Conservation (phyloP, 2,888 invertebrate genomes). For the Chouioia cunea region DNA sequence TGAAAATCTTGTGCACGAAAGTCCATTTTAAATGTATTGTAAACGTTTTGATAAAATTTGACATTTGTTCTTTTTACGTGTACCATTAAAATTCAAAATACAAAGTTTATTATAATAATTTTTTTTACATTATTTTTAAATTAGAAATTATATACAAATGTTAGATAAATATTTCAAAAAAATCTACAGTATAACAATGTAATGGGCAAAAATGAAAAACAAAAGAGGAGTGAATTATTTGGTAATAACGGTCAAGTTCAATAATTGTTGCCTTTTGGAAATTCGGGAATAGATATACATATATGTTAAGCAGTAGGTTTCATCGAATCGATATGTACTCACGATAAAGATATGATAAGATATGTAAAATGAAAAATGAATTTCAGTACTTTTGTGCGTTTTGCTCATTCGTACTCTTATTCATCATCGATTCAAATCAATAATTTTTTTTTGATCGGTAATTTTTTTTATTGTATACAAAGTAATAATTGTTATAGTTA, state of each 20-base stretch:
- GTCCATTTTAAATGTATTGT: constrained; percentile 6
- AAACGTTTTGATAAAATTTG: neutral
- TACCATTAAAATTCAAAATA: too few relatives aligned
- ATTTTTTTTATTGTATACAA: too few relatives aligned
- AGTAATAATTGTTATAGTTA: too few relatives aligned
- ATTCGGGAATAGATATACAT: constrained; percentile 37
- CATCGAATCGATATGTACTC: constrained; percentile 38
- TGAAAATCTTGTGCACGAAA: constrained; percentile 22
- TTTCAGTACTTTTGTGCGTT: constrained; percentile 39
- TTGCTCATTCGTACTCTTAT: constrained; percentile 27
- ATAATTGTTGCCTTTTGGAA: constrained; percentile 6
- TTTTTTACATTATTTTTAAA: neutral
- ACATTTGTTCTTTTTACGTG: too few relatives aligned
- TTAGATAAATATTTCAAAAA: constrained; percentile 21
- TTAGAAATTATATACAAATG: constrained; percentile 13
- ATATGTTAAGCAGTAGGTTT: neutral
- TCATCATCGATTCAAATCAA: constrained; percentile 5
- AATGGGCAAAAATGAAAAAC: constrained; percentile 28
- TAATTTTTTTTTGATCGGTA: neutral
- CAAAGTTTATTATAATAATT: too few relatives aligned
- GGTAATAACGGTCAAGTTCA: neutral
- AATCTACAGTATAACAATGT: constrained; percentile 34
- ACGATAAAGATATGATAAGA: constrained; percentile 40
- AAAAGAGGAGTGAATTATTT: neutral
- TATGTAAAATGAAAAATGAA: constrained; percentile 35